phyloP scores from a whole-genome alignment of 2,113 vertebrate genomes.

The Xerus inauris region DNA sequence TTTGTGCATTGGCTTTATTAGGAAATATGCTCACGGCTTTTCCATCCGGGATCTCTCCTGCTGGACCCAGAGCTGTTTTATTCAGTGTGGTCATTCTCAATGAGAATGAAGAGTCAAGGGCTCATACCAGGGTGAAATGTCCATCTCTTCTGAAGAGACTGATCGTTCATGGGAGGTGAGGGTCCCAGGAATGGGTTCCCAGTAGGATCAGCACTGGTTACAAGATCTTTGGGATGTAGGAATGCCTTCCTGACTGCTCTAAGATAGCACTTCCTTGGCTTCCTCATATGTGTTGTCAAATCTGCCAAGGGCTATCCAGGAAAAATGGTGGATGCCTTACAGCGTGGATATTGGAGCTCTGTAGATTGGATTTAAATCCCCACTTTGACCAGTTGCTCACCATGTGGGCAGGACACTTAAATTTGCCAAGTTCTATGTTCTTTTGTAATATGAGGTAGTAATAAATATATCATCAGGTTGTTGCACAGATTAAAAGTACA shows the following conservation, averaged over 20 bases:
- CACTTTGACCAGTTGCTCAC: not conserved
- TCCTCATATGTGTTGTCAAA: not conserved
- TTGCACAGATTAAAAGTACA: not conserved
- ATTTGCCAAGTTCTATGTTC: not conserved
- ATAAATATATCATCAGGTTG: not conserved
- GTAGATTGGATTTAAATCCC: not conserved
- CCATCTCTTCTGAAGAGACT: not conserved
- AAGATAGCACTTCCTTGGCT: not conserved
- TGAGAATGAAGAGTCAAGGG: not conserved
- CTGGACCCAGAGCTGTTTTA: not conserved
- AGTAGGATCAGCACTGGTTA: rapidly evolving
- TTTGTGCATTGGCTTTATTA: not conserved
- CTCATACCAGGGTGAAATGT: no score
- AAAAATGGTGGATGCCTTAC: not conserved
- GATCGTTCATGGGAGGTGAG: not conserved
- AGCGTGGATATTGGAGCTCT: not conserved
- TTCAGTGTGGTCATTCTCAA: not conserved
- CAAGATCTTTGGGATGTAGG: not conserved
- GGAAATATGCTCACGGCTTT: not conserved
- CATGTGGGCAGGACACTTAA: not conserved
- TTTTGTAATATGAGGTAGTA: not conserved
- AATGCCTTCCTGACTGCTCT: not conserved
- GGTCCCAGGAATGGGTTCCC: not conserved
- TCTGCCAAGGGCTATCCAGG: not conserved
- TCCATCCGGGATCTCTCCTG: not conserved